Evolutionary conservation across 2,113 vertebrate genomes (phyloP).

Genomic region (Nansenia antarctica): DNA sequence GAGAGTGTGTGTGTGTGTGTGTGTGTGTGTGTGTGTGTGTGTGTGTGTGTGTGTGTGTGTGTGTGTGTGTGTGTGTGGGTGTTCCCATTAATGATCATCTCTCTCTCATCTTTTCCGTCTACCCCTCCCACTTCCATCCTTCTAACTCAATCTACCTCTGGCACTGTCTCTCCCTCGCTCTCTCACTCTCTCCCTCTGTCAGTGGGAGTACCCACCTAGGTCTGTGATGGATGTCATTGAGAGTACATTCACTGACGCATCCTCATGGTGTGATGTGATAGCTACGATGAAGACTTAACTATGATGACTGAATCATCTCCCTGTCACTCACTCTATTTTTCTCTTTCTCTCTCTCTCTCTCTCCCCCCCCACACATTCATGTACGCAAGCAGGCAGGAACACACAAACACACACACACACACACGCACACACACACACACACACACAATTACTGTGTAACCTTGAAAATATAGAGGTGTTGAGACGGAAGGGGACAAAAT

Average conservation of each 20-base stretch:
- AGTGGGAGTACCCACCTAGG: conserved; percentile 13
- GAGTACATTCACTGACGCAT: conserved; percentile 60
- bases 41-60: not conserved
- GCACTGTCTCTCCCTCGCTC: not conserved
- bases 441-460: conserved; percentile 33
- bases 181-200: conserved; percentile 5
- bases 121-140: not conserved
- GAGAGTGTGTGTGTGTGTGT: too few species aligned
- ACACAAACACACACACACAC: conserved; percentile 2
- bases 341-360: too few species aligned
- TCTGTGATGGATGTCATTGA: conserved; percentile 56
- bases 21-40: not conserved
- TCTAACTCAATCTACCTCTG: not conserved
- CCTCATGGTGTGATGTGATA: conserved; percentile 53
- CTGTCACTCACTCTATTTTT: too few species aligned
- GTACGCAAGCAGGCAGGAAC: too few species aligned
- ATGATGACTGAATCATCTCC: conserved; percentile 64
- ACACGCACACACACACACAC: conserved; percentile 20
- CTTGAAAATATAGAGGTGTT: conserved; percentile 27
- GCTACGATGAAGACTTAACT: conserved; percentile 63
- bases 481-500: conserved; percentile 12
- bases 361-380: too few species aligned
- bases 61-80: not conserved
- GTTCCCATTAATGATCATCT: not conserved
- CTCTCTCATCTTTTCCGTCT: not conserved